Conservation (phyloP, 2,888 invertebrate species). For the Chaetogeoica ovagalla region DNA sequence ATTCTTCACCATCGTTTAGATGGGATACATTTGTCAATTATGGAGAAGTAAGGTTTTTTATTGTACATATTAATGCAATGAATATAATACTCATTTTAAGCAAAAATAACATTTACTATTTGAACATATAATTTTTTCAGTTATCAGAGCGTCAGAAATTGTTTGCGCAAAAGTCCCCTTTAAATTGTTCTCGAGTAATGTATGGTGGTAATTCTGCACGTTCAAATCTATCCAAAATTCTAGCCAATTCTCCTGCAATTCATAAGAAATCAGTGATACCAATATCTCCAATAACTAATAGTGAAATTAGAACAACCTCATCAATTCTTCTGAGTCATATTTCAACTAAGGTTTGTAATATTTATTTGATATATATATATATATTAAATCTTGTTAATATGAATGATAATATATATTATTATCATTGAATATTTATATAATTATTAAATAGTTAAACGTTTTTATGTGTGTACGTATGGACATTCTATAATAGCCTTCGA, state of each 20-base stretch:
- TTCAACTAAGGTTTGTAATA: slow-evolving; percentile 39
- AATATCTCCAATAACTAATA: slow-evolving; percentile 38
- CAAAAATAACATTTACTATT: background rate
- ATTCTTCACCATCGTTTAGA: slow-evolving; percentile 39
- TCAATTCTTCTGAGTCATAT: slow-evolving; percentile 42
- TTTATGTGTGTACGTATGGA: no score
- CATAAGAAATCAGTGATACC: slow-evolving; percentile 41
- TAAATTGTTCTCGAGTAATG: slow-evolving; percentile 48
- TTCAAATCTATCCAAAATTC: slow-evolving; percentile 41
- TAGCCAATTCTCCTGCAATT: slow-evolving; percentile 45
- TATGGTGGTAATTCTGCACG: slow-evolving; percentile 43
- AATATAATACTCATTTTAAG: background rate
- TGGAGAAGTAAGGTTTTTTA: slow-evolving; percentile 36
- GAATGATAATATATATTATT: no score
- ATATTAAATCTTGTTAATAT: no score
- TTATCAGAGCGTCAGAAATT: slow-evolving; percentile 44
- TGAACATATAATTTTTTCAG: background rate
- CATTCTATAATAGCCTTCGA: no score
- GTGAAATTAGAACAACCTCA: slow-evolving; percentile 44
- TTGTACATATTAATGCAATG: background rate
- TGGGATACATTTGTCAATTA: slow-evolving; percentile 50
- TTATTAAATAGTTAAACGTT: no score
- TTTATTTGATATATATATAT: background rate
- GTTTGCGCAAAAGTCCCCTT: slow-evolving; percentile 40
- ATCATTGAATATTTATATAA: no score